These are phyloP conservation scores for Eremobia ochroleuca DNA, from an alignment of 2,888 invertebrate species.

Conservation along the genomic window DNA sequence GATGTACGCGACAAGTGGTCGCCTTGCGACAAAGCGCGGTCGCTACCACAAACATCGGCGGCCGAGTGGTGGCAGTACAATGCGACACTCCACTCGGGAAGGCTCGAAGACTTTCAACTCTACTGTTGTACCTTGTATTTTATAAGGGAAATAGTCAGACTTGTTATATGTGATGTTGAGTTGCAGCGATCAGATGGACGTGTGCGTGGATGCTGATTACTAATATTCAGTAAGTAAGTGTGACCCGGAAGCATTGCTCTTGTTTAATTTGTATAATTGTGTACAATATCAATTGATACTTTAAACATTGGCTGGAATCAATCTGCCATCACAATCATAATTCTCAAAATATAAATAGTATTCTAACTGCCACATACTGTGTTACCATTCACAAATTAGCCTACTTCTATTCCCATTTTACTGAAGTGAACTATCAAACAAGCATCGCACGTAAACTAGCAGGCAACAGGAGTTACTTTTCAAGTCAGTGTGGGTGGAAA, in stretches of 20 bases:
- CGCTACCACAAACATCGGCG: conserved; percentile 52
- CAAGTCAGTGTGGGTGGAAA: conserved; percentile 19
- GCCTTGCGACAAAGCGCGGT: conserved; percentile 33
- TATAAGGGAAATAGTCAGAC: not conserved
- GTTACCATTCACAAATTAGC: not conserved
- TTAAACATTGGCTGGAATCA: not conserved
- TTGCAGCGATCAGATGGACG: not conserved
- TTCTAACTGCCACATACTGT: not conserved
- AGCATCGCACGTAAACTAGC: conserved; percentile 8
- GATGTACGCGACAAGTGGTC: conserved; percentile 43
- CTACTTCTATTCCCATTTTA: not conserved
- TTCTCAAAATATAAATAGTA: not conserved
- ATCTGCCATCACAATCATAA: not conserved
- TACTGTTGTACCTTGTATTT: not conserved
- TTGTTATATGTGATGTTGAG: not conserved
- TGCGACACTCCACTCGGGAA: conserved; percentile 38
- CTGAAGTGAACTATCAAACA: conserved; percentile 26
- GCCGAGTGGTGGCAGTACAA: conserved; percentile 41
- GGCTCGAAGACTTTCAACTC: conserved; percentile 41
- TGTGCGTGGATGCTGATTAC: not conserved
- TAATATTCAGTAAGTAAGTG: not conserved
- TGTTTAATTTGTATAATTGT: not conserved
- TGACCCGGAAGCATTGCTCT: not conserved
- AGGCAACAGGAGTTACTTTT: conserved; percentile 12
- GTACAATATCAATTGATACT: not conserved